Conservation (phyloP, 1,140 invertebrate genomes). For the Lineus longissimus region DNA sequence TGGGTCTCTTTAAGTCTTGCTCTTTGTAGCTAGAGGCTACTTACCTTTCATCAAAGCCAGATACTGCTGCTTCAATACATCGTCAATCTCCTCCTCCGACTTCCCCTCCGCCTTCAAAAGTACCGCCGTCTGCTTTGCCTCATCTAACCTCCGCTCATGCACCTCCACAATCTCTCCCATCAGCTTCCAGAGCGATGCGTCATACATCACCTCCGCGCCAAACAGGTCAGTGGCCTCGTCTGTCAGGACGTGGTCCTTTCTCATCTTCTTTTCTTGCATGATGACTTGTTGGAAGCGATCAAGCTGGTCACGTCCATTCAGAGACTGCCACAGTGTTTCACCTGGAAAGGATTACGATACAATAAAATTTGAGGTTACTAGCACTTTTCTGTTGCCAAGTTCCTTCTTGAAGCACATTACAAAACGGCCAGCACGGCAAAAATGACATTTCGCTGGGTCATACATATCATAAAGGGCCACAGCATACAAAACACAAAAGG, state of each 20-base stretch:
- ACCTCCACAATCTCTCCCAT: slow-evolving; percentile 29
- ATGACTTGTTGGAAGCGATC: slow-evolving; percentile 30
- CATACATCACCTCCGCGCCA: slow-evolving; percentile 8
- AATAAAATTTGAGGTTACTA: no score
- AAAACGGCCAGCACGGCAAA: background rate
- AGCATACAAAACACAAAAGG: no score
- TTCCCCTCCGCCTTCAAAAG: slow-evolving; percentile 26
- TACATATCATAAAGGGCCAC: no score
- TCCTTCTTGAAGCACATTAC: slow-evolving; percentile 5
- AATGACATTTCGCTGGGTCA: no score
- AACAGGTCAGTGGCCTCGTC: background rate
- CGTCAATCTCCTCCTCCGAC: slow-evolving; percentile 25
- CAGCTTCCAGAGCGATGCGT: slow-evolving; percentile 15
- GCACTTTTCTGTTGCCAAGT: no score
- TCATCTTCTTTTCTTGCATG: slow-evolving; percentile 25
- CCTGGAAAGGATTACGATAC: slow-evolving; percentile 5
- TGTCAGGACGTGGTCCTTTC: slow-evolving; percentile 12
- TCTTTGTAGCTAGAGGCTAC: no score
- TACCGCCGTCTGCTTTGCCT: slow-evolving; percentile 15
- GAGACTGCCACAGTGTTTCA: slow-evolving; percentile 9
- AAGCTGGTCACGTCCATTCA: slow-evolving; percentile 28
- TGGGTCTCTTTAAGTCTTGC: no score
- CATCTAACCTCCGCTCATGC: slow-evolving; percentile 8
- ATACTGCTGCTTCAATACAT: slow-evolving; percentile 25
- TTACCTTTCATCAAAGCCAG: slow-evolving; percentile 26